Evolutionary conservation across 2,797 vertebrate species (phyloP).

Genomic region (Lepus oiostolus): DNA sequence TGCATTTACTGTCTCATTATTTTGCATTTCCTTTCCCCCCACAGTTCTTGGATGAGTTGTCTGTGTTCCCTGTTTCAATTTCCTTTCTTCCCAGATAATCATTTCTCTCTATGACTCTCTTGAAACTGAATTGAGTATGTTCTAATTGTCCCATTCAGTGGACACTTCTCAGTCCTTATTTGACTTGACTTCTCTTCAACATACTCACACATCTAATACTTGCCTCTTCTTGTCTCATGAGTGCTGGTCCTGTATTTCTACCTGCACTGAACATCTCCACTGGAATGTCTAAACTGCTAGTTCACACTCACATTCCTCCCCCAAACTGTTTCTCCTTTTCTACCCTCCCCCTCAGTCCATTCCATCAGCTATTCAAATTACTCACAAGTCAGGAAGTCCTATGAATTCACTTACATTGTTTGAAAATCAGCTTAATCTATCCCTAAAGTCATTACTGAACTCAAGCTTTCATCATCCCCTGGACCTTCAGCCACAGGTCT

Average conservation of each 20-base stretch:
- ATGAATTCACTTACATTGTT: constrained; percentile 18
- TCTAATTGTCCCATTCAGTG: background rate
- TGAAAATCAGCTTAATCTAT: constrained; percentile 46
- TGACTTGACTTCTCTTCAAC: constrained; percentile 15
- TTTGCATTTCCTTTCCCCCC: background rate
- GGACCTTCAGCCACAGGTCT: background rate
- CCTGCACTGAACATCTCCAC: background rate
- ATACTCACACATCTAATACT: background rate
- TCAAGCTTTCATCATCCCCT: constrained; percentile 17
- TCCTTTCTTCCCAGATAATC: constrained; percentile 6
- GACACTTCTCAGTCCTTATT: constrained; percentile 12
- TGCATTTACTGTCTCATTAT: constrained; percentile 14
- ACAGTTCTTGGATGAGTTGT: background rate
- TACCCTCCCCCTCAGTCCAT: background rate
- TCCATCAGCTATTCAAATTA: constrained; percentile 1
- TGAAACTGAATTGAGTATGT: constrained; percentile 13
- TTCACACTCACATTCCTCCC: constrained; percentile 41
- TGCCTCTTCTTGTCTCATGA: background rate
- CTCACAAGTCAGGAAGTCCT: constrained; percentile 13
- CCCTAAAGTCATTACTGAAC: constrained; percentile 39
- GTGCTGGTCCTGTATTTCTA: background rate
- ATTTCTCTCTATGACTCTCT: background rate
- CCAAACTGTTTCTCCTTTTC: background rate
- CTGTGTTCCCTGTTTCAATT: background rate
- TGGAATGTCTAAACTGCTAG: background rate